Conservation (phyloP, 2,888 invertebrate genomes). For the Eumerus sabulonum region DNA sequence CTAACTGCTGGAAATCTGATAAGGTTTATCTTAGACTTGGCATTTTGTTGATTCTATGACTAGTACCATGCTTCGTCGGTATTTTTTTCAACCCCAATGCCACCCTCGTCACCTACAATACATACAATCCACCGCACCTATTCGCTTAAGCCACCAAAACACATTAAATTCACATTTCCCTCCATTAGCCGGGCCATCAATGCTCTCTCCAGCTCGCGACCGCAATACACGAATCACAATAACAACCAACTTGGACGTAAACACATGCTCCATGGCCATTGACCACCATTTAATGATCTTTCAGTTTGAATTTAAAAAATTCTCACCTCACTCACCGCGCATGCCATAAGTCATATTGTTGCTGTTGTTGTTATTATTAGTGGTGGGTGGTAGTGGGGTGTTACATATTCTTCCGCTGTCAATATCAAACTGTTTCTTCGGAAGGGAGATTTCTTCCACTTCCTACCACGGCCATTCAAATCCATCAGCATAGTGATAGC, state of each 20-base stretch:
- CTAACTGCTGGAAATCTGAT: too few species aligned
- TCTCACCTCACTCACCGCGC: neutral
- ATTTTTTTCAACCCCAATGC: too few species aligned
- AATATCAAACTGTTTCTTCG: constrained; percentile 64
- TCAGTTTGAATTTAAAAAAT: constrained; percentile 12
- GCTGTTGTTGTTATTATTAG: neutral
- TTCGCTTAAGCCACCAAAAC: too few species aligned
- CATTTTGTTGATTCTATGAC: too few species aligned
- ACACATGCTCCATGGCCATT: constrained; percentile 49
- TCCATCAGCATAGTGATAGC: neutral
- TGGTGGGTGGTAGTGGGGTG: too few species aligned
- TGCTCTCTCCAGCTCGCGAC: neutral
- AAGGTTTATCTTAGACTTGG: too few species aligned
- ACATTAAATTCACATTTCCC: too few species aligned
- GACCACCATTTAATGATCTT: constrained; percentile 52
- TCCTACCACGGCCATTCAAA: neutral
- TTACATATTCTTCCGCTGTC: constrained; percentile 43
- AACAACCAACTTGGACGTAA: constrained; percentile 12
- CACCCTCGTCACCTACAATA: too few species aligned
- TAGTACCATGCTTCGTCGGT: too few species aligned
- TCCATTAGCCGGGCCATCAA: neutral
- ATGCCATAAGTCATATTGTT: neutral
- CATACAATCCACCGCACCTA: too few species aligned
- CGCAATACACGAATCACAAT: too few species aligned
- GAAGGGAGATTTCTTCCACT: constrained; percentile 45